These are phyloP conservation scores for Thinocorus orbignyianus DNA, from an alignment of 2,113 vertebrate genomes.

Conservation along the genomic window DNA sequence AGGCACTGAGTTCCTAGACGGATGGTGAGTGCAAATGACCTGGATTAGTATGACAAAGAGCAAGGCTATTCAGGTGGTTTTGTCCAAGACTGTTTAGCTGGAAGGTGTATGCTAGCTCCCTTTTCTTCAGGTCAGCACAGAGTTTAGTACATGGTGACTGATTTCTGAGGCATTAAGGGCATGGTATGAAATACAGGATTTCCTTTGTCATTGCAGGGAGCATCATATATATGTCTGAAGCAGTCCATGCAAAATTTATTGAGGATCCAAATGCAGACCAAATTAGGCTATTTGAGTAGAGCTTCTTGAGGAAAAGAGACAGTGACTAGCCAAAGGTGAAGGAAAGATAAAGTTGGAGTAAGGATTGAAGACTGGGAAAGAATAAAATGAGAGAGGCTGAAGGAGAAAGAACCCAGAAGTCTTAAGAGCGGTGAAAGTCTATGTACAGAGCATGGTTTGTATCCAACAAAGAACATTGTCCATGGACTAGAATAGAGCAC, in stretches of 20 bases:
- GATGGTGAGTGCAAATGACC: neutral
- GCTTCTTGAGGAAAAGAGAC: neutral
- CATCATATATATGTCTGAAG: neutral
- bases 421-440: neutral
- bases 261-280: neutral
- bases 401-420: neutral
- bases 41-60: neutral
- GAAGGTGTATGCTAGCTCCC: neutral
- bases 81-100: neutral
- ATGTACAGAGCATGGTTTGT: neutral
- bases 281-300: neutral
- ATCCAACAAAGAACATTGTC: neutral
- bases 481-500: neutral
- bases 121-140: neutral
- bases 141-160: neutral
- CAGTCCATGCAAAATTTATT: neutral
- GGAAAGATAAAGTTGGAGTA: neutral
- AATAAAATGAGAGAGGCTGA: neutral
- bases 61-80: neutral
- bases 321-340: neutral
- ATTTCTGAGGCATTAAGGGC: neutral
- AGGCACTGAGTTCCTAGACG: neutral
- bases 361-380: neutral
- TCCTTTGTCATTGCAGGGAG: neutral
- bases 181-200: neutral